phyloP scores from a whole-genome alignment of 2,888 invertebrate species.

The Acrobasis consociella region DNA sequence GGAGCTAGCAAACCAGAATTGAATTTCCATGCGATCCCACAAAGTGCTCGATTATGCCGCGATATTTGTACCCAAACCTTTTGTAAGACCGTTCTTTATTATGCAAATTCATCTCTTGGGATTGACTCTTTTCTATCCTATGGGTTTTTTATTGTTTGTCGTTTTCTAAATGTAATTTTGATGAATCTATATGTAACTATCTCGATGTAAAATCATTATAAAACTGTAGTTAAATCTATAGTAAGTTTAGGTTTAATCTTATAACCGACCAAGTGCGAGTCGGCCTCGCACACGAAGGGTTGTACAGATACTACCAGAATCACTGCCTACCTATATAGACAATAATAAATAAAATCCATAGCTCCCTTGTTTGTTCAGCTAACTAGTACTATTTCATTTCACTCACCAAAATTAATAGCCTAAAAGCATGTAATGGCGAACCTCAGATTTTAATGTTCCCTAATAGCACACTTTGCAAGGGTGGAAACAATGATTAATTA shows the following conservation, averaged over 20 bases:
- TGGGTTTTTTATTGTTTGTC: slow-evolving; percentile 38
- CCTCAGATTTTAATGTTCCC: slow-evolving; percentile 7
- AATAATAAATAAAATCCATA: neutral
- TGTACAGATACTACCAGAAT: too few species aligned
- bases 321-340: neutral
- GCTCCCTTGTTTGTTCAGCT: neutral
- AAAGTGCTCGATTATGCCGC: slow-evolving; percentile 60
- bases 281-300: too few species aligned
- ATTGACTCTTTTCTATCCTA: slow-evolving; percentile 50
- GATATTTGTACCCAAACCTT: slow-evolving; percentile 62
- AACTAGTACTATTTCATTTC: neutral
- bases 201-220: neutral
- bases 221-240: too few species aligned
- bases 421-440: slow-evolving; percentile 7
- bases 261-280: too few species aligned
- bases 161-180: slow-evolving; percentile 27
- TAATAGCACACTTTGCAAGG: slow-evolving; percentile 14
- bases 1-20: slow-evolving; percentile 48
- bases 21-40: slow-evolving; percentile 49
- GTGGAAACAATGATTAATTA: slow-evolving; percentile 3
- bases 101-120: slow-evolving; percentile 62
- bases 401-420: slow-evolving; percentile 14
- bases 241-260: too few species aligned
- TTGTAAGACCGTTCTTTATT: slow-evolving; percentile 55
- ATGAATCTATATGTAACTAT: neutral